phyloP scores from a whole-genome alignment of 2,888 invertebrate species.

The Heliconius hortense region DNA sequence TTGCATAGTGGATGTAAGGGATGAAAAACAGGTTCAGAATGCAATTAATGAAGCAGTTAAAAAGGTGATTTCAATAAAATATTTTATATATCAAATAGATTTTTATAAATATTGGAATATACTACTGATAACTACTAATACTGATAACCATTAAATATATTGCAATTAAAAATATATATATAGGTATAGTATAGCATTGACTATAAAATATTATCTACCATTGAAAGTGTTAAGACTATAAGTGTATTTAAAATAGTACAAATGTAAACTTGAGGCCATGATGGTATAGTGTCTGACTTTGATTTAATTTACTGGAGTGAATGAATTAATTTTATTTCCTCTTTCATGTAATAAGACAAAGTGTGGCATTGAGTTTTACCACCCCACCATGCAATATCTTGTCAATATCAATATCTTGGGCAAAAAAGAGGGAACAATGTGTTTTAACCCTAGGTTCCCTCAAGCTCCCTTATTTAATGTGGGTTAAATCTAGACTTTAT shows the following conservation, averaged over 20 bases:
- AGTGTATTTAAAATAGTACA: not conserved
- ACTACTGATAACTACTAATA: no score
- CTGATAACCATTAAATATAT: no score
- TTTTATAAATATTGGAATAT: not conserved
- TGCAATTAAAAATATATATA: no score
- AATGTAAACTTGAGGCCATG: not conserved
- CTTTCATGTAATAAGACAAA: no score
- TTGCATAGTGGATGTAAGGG: conserved; percentile 93
- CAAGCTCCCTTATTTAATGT: no score
- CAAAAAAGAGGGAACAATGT: no score
- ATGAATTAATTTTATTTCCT: not conserved
- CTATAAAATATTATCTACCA: not conserved
- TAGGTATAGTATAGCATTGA: not conserved
- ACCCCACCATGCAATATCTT: not conserved
- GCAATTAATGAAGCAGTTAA: conserved; percentile 89
- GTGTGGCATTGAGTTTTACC: not conserved
- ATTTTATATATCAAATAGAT: not conserved
- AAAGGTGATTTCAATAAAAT: conserved; percentile 68
- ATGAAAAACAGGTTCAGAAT: conserved; percentile 87
- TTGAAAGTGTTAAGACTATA: not conserved
- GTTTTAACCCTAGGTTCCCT: no score
- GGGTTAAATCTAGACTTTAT: not conserved
- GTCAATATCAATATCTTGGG: no score
- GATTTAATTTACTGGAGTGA: not conserved
- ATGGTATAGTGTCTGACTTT: not conserved